A percentile compares a stretch with the other conserved stretches of the same genome.
phyloP scores from a whole-genome alignment of 2,888 invertebrate species.

The Idaea straminata region DNA sequence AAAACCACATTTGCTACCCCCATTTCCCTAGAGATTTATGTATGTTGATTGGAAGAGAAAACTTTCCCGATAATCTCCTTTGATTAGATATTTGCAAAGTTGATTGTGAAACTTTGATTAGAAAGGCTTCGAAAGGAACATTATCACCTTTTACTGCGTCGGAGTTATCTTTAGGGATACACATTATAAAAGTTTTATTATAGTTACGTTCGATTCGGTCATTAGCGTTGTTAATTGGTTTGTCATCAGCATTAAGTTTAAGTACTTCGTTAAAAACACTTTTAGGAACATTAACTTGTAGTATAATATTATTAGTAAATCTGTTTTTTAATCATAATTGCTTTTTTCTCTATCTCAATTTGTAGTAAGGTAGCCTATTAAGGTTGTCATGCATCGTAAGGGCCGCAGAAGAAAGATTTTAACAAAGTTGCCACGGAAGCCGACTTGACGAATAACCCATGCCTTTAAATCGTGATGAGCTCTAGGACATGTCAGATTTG shows the following conservation, averaged over 20 bases:
- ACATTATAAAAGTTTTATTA: conserved; percentile 1
- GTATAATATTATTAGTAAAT: not conserved
- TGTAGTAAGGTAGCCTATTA: not conserved
- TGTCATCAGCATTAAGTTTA: conserved; percentile 1
- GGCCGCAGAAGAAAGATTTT: too few species aligned
- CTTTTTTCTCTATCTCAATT: not conserved
- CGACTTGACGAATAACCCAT: too few species aligned
- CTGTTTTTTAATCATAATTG: not conserved
- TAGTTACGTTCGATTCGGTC: not conserved
- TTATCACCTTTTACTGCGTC: conserved; percentile 1
- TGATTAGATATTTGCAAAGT: conserved; percentile 60
- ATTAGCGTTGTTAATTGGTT: not conserved
- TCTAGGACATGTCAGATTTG: too few species aligned
- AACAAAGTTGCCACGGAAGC: too few species aligned
- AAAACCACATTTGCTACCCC: conserved; percentile 40
- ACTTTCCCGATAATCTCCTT: conserved; percentile 40
- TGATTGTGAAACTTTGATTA: conserved; percentile 66
- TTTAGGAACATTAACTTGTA: conserved; percentile 1
- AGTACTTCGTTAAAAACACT: conserved; percentile 1
- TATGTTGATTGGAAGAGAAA: conserved; percentile 55
- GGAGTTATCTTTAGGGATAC: not conserved
- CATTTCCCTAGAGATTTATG: conserved; percentile 51
- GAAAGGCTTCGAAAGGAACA: conserved; percentile 36
- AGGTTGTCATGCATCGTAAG: not conserved
- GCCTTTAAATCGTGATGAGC: too few species aligned